Base-by-base conservation (phyloP, 2,797 vertebrate genomes). In the Micropoecilia bifurca region DNA sequence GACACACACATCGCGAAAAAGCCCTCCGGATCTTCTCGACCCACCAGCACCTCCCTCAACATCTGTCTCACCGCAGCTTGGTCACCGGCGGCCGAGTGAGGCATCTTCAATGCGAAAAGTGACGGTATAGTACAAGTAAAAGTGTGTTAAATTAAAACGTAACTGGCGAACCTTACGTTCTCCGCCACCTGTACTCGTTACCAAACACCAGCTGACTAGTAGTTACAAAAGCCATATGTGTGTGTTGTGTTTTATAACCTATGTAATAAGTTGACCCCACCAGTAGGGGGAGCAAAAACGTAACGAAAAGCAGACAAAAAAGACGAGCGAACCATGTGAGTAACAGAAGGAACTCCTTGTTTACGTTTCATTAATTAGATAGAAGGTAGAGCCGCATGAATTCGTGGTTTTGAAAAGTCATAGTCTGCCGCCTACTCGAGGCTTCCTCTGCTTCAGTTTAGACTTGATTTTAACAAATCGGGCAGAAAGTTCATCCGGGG, bases 1-100 rank as follows among this genome's bases (percentile, higher is more conserved):
- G 97, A 97, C 92, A 96, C 87, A 89, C 96, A 97, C 95, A 96
- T 95, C 2, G 87, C 92, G 22, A 93, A 95, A 28, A 92, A 93
- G 0, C 83, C 87, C 20, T 92, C 90, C 2, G 93, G 91, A 87
- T 94, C 91, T 73, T 95, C 92, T 73, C 90, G 88, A 83, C 93
- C 91, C 78, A 61, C 22, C 80, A 93, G 73, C 16, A 94, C 90
- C 4, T 93, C 91, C 30, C 41, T 87, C 13, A 94, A 45, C 78
- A 83, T 74, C 74, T 72, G 84, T 7, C 87, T 91, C 71, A 93
- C 80, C 47, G 80, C 36, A 5, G 78, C 18, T 71, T 83, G 87
- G 5, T 7, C 71, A 10, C 33, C 82, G 28, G 41, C 39, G 4
- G 8, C 77, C 25, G 86, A 74, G 8, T 77, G 78, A 80, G 87